Base-by-base conservation (phyloP, 2,113 vertebrate genomes). In the Penelope pileata region DNA sequence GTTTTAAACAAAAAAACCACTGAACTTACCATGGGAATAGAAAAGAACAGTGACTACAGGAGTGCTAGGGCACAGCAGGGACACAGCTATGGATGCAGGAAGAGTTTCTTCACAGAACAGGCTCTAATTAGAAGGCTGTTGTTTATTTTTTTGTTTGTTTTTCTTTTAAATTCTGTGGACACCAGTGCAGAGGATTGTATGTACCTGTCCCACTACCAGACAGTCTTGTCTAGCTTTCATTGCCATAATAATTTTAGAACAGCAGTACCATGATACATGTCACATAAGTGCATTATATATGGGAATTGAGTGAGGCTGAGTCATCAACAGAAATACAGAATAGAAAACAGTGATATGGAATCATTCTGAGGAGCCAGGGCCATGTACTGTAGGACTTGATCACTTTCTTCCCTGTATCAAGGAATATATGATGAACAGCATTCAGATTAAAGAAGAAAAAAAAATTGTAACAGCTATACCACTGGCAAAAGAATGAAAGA, bases 381-480 rank as follows among this genome's bases (percentile, higher is more conserved):
- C 53, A 27, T 5, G 74, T 83, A 60, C 75, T 9, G 1, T 36
- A 91, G 89, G n/a, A 87, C 78, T 75, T 19, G 40, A 94, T 70
- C 36, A 83, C 38, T 29, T 88, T 72, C 82, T 88, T 86, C 69
- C 36, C 66, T 77, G n/a, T 40, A 84, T 45, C 70, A 26, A 70
- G 76, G 68, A 75, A 89, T 83, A 95, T 94, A 84, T 86, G 90
- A 96, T 72, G 62, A 97, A 94, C 91, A 96, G 93, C 34, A 66
- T 90, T 95, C 96, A 94, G 90, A 88, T 62, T 93, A 74, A 64
- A 88, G 97, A 93, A 81, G 53, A 86, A 90, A 81, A 88, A 79
- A 69, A 93, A 93, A 40, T 80, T 96, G 90, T 95, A 97, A 97
- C 92, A 97, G 36, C 89, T 88, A 66, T 83, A 93, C 89, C 86